A percentile compares a stretch with the other conserved stretches of the same genome.
phyloP scores from a whole-genome alignment of 1,140 invertebrate genomes.

The Drosophila lacteicornis region DNA sequence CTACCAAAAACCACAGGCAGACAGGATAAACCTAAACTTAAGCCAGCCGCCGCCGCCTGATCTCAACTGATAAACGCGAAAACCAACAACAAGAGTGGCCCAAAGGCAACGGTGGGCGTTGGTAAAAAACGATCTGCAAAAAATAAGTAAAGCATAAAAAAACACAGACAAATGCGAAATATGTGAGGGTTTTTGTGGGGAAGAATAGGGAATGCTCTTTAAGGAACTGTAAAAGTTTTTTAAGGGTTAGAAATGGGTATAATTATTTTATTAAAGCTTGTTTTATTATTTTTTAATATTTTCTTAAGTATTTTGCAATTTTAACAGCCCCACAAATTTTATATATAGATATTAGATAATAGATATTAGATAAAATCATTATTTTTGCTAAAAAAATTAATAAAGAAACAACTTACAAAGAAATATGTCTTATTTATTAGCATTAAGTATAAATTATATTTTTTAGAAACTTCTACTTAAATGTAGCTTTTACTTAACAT shows the following conservation, averaged over 20 bases:
- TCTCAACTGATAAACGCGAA: constrained; percentile 82
- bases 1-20: constrained; percentile 64
- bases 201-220: constrained; percentile 14
- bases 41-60: constrained; percentile 54
- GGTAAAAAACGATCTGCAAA: constrained; percentile 61
- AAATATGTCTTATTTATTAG: no score
- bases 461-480: no score
- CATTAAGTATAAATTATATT: no score
- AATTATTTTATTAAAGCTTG: not conserved
- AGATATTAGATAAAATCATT: no score
- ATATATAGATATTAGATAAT: no score
- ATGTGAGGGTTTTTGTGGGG: not conserved
- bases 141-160: constrained; percentile 41
- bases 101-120: constrained; percentile 71
- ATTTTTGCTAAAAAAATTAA: no score
- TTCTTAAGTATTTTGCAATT: no score
- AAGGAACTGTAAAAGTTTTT: no score
- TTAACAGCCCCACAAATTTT: no score
- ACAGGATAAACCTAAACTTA: constrained; percentile 64
- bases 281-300: no score
- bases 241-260: no score
- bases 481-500: no score
- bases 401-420: not conserved
- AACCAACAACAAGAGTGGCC: constrained; percentile 61
- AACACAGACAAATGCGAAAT: constrained; percentile 17